Conservation (phyloP, 2,797 vertebrate genomes). For the Vipera latastei region DNA sequence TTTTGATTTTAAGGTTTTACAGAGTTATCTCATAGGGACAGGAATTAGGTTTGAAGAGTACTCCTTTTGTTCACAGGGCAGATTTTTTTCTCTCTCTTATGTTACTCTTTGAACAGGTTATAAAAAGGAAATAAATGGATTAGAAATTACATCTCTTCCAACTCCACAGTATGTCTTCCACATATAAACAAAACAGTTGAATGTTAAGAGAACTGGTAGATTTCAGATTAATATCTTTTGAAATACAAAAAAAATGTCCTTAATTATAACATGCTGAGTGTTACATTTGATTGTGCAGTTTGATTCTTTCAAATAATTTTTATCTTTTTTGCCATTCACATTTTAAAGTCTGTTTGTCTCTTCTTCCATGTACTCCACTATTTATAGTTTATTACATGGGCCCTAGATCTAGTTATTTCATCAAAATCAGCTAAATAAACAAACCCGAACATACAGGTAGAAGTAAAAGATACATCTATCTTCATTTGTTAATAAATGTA, state of each 20-base stretch:
- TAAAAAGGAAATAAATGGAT: background rate
- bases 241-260: background rate
- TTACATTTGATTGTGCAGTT: background rate
- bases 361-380: background rate
- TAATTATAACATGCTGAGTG: background rate
- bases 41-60: background rate
- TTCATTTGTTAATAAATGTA: background rate
- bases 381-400: background rate
- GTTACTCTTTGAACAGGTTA: background rate
- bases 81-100: conserved; percentile 15
- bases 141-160: background rate
- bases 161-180: background rate
- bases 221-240: background rate
- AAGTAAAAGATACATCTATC: background rate
- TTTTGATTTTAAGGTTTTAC: background rate
- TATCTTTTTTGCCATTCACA: background rate
- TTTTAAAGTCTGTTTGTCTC: background rate
- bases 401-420: background rate
- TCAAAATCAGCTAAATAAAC: background rate
- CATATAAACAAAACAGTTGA: background rate
- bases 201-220: background rate
- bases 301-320: background rate
- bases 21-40: conserved; percentile 1
- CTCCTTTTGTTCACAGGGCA: background rate
- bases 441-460: background rate